These are phyloP conservation scores for Drosophila prosaltans DNA, from an alignment of 1,140 invertebrate genomes.

Conservation along the genomic window DNA sequence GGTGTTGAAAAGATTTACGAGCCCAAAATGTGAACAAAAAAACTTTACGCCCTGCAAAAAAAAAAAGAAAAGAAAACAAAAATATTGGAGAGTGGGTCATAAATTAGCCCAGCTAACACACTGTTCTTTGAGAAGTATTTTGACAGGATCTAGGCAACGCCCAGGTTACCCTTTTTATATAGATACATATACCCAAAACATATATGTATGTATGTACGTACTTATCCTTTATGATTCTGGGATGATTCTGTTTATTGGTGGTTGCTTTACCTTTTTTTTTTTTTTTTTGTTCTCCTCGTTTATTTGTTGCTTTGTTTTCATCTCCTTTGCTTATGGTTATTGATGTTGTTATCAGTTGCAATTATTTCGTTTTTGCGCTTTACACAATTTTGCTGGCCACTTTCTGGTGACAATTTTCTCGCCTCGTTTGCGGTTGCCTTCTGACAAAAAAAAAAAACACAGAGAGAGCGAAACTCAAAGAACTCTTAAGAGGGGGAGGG, in stretches of 20 bases:
- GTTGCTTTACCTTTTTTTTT: slow-evolving; percentile 43
- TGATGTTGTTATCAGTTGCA: slow-evolving; percentile 79
- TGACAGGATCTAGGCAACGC: slow-evolving; percentile 58
- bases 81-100: slow-evolving; percentile 50
- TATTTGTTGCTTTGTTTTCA: slow-evolving; percentile 9
- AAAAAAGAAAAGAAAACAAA: neutral
- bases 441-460: slow-evolving; percentile 1
- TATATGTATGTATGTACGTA: neutral
- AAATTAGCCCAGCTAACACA: slow-evolving; percentile 60
- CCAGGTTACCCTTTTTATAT: slow-evolving; percentile 30
- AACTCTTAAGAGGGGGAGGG: neutral
- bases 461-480: slow-evolving; percentile 7
- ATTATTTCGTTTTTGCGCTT: slow-evolving; percentile 79
- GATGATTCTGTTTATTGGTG: slow-evolving; percentile 24
- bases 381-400: slow-evolving; percentile 58
- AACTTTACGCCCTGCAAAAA: slow-evolving; percentile 47
- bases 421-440: slow-evolving; percentile 68
- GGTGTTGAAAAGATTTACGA: slow-evolving; percentile 75
- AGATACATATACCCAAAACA: too few species aligned
- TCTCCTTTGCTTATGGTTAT: slow-evolving; percentile 69
- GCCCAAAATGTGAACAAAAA: slow-evolving; percentile 64
- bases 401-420: slow-evolving; percentile 71
- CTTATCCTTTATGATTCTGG: slow-evolving; percentile 35
- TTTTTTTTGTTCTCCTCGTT: slow-evolving; percentile 5
- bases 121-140: slow-evolving; percentile 45